Conservation (phyloP, 2,113 vertebrate species). For the Hyperoodon ampullatus region DNA sequence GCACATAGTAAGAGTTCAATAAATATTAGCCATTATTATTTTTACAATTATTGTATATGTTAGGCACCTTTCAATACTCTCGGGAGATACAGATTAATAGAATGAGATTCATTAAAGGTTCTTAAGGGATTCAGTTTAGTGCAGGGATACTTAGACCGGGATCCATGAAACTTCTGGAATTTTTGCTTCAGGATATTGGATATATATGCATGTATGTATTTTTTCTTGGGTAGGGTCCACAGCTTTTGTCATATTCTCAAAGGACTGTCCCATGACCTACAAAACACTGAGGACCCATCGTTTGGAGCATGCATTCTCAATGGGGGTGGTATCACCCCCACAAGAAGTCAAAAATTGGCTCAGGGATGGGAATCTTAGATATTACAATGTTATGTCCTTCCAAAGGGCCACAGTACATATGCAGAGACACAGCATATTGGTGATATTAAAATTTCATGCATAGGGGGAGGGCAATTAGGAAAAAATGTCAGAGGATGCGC, state of each 20-base stretch:
- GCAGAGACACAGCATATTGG: not conserved
- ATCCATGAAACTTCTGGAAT: not conserved
- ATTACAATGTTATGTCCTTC: not conserved
- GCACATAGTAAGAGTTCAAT: not conserved
- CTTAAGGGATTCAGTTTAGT: not conserved
- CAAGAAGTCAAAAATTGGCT: not conserved
- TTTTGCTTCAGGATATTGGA: not conserved
- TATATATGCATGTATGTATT: not conserved
- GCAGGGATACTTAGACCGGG: not conserved
- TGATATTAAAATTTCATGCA: not conserved
- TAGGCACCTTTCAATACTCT: not conserved
- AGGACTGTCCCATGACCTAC: not conserved
- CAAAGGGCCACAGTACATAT: not conserved
- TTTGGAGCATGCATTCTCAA: not conserved
- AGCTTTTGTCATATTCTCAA: not conserved
- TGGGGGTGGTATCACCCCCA: too few species aligned
- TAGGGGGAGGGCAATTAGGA: not conserved
- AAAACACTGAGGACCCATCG: not conserved
- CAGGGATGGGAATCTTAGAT: not conserved
- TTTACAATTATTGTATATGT: not conserved
- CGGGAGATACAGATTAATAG: not conserved
- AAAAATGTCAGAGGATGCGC: not conserved
- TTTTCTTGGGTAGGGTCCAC: not conserved
- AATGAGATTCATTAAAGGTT: not conserved
- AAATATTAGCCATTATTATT: not conserved